These are phyloP conservation scores for Rhinophrynus dorsalis DNA, from an alignment of 2,797 vertebrate species.

Conservation along the genomic window DNA sequence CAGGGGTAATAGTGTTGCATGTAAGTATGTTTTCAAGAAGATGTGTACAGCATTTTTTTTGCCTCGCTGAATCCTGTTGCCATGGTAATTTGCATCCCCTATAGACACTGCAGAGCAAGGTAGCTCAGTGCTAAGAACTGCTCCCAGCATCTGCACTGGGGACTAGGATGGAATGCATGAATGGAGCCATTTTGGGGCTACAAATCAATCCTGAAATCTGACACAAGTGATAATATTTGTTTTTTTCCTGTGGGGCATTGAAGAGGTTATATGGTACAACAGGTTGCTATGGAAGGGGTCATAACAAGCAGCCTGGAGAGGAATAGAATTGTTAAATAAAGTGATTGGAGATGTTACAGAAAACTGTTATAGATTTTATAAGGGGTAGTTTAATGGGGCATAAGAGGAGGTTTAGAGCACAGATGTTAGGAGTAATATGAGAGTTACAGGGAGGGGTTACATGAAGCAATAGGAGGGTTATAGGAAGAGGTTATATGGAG, in stretches of 20 bases:
- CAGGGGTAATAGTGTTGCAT: neutral
- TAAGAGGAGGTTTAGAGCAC: no score
- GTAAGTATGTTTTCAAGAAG: constrained; percentile 28
- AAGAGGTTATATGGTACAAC: no score
- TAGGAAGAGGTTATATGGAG: no score
- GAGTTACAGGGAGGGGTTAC: no score
- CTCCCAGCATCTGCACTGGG: constrained; percentile 31
- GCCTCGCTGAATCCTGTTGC: constrained; percentile 43
- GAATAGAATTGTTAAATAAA: no score
- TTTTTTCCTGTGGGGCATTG: neutral
- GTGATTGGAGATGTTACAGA: no score
- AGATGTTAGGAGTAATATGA: no score
- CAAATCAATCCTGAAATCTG: neutral
- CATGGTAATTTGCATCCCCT: constrained; percentile 43
- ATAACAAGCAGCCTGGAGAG: no score
- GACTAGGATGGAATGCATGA: constrained; percentile 12
- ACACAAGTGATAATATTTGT: neutral
- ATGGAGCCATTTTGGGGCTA: neutral
- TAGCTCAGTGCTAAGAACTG: constrained; percentile 19
- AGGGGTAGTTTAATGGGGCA: no score
- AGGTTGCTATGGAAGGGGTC: no score
- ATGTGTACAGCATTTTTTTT: constrained; percentile 25
- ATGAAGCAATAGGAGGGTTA: no score
- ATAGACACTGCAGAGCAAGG: constrained; percentile 40
- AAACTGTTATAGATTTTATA: no score